These are phyloP conservation scores for Emydocephalus ijimae DNA, from an alignment of 2,113 vertebrate species.

Conservation along the genomic window DNA sequence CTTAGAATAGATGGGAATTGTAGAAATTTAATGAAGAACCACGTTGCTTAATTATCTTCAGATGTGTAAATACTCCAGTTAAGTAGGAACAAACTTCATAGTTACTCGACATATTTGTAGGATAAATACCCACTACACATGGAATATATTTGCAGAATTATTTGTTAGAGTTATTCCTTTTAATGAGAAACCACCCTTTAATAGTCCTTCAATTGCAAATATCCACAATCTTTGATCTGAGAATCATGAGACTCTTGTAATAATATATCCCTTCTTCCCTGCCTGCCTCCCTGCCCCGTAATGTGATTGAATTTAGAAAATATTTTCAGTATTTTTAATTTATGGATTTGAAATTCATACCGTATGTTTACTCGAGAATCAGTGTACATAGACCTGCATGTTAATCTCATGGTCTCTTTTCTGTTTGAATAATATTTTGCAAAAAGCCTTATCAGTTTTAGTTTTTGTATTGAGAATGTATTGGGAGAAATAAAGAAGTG, in stretches of 20 bases:
- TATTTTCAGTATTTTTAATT: background rate
- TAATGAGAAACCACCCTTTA: conserved; percentile 16
- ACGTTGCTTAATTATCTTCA: background rate
- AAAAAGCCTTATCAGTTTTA: background rate
- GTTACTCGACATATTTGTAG: background rate
- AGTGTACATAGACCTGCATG: background rate
- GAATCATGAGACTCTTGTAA: conserved; percentile 6
- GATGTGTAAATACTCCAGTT: conserved; percentile 3
- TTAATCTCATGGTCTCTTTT: background rate
- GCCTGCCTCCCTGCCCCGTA: background rate
- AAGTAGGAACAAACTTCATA: background rate
- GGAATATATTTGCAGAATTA: background rate
- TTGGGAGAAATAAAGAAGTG: background rate
- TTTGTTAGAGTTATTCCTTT: conserved; percentile 11
- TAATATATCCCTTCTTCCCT: background rate
- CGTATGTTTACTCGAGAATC: background rate
- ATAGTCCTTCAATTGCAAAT: conserved; percentile 13
- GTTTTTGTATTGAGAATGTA: background rate
- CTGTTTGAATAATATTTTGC: background rate
- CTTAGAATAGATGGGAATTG: background rate
- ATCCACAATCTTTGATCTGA: conserved; percentile 1
- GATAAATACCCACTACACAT: background rate
- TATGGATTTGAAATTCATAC: background rate
- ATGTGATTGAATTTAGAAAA: background rate
- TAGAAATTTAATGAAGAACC: background rate